A percentile compares a stretch with the other conserved stretches of the same genome.
Conservation (phyloP, 2,113 vertebrate genomes). For the Malurus alboscapulatus region DNA sequence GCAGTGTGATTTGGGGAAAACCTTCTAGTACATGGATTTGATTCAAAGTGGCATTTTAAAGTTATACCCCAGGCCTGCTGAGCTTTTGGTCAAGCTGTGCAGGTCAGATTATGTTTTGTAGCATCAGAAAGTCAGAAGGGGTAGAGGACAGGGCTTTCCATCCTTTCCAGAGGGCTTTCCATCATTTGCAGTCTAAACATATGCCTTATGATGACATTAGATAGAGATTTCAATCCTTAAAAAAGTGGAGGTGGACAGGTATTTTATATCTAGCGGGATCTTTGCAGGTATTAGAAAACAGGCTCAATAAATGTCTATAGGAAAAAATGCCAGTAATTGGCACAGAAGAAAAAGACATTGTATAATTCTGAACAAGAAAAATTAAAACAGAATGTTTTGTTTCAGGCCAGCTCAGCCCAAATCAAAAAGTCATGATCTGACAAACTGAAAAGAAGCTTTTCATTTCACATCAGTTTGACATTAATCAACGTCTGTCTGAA, state of each 20-base stretch:
- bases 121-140: not conserved
- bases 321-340: not conserved
- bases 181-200: not conserved
- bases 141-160: not conserved
- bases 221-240: not conserved
- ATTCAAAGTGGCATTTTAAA: slow-evolving; percentile 30
- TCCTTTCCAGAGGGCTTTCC: not conserved
- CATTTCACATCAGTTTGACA: slow-evolving; percentile 28
- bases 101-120: not conserved
- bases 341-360: not conserved
- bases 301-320: not conserved
- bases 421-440: slow-evolving; percentile 9
- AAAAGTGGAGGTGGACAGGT: not conserved
- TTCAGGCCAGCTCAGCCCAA: slow-evolving; percentile 16
- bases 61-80: not conserved
- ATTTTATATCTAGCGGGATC: not conserved
- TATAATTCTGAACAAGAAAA: not conserved
- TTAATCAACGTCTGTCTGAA: not conserved
- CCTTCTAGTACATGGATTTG: not conserved
- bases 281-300: not conserved
- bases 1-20: not conserved
- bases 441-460: slow-evolving; percentile 36
- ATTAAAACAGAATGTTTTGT: slow-evolving; percentile 15
- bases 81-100: slow-evolving; percentile 1
- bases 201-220: not conserved